Conservation (phyloP, 2,113 vertebrate genomes). For the Paradoxurus hermaphroditus region DNA sequence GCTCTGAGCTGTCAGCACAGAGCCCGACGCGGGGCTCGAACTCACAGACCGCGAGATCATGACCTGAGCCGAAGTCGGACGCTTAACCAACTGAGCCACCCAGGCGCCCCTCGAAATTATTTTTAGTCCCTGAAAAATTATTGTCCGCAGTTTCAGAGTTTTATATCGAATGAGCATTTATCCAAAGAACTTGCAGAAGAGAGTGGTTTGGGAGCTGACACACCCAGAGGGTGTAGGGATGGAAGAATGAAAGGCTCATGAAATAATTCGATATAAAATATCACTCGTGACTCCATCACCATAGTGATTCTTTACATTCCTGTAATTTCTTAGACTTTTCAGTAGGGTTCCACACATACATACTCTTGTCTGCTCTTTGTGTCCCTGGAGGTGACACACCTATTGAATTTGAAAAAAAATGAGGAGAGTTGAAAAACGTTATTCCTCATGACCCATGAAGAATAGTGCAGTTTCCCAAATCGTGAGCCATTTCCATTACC, state of each 20-base stretch:
- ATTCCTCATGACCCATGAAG: not conserved
- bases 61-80: no score
- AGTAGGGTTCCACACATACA: not conserved
- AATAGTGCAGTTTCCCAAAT: not conserved
- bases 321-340: not conserved
- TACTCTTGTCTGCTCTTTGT: not conserved
- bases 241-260: not conserved
- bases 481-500: not conserved
- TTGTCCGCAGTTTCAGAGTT: conserved; percentile 68
- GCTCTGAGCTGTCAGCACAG: no score
- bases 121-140: conserved; percentile 68
- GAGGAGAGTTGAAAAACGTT: not conserved
- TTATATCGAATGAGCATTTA: conserved; percentile 44
- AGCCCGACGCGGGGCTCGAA: no score
- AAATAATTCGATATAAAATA: not conserved
- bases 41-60: no score
- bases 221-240: not conserved
- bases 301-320: not conserved
- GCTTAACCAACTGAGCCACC: no score
- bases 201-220: not conserved
- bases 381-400: not conserved
- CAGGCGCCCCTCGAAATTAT: conserved; percentile 66
- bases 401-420: not conserved
- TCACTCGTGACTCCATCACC: not conserved
- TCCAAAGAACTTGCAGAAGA: not conserved